A percentile compares a stretch with the other conserved stretches of the same genome.
These are phyloP conservation scores for Colostygia pectinataria DNA, from an alignment of 2,888 invertebrate genomes.

Conservation along the genomic window DNA sequence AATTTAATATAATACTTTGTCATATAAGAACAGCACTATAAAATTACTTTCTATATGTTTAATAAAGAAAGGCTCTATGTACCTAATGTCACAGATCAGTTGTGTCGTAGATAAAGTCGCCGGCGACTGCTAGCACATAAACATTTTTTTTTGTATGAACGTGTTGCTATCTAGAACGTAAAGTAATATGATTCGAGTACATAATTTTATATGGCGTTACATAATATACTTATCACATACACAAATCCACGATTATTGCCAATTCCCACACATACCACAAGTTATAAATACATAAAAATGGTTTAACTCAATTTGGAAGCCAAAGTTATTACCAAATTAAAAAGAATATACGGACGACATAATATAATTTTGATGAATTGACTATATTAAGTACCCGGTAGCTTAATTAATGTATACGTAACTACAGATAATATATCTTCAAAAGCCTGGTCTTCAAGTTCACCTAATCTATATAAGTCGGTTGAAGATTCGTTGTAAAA, in stretches of 20 bases:
- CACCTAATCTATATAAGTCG: conserved; percentile 13
- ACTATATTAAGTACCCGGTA: conserved; percentile 41
- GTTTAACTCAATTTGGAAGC: conserved; percentile 44
- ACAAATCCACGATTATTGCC: conserved; percentile 64
- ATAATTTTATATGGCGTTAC: conserved; percentile 30
- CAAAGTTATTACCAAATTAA: conserved; percentile 35
- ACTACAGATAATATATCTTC: conserved; percentile 22
- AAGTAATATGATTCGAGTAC: background rate
- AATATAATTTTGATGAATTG: conserved; percentile 29
- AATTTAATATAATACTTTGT: no score
- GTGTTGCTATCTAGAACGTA: conserved; percentile 10
- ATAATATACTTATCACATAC: conserved; percentile 48
- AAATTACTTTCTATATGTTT: no score
- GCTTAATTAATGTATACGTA: conserved; percentile 20
- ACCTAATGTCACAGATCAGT: no score
- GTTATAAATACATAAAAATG: conserved; percentile 15
- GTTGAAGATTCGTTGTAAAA: conserved; percentile 63
- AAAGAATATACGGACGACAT: conserved; percentile 18
- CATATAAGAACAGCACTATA: no score
- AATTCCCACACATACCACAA: conserved; percentile 50
- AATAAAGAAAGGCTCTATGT: no score
- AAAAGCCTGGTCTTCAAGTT: conserved; percentile 32
- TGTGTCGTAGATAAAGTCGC: no score
- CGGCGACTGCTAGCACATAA: no score
- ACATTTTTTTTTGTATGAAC: background rate